phyloP scores from a whole-genome alignment of 2,797 vertebrate genomes.

The Trachurus trachurus region DNA sequence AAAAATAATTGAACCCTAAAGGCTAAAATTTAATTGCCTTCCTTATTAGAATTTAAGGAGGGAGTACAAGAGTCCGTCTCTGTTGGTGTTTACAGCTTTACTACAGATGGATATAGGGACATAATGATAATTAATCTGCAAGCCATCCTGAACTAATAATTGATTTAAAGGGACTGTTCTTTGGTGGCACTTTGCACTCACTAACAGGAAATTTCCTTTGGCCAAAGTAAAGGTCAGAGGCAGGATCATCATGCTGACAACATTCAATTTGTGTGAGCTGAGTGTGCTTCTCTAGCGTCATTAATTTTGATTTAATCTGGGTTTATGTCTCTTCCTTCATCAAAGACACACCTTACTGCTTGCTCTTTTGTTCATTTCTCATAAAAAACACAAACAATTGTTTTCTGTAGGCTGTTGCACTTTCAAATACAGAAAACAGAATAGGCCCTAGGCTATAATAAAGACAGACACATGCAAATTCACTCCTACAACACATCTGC shows the following conservation, averaged over 20 bases:
- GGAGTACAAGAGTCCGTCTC: neutral
- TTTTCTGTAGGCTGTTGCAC: no score
- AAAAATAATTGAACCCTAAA: conserved; percentile 16
- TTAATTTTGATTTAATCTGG: neutral
- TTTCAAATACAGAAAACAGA: no score
- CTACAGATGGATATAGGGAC: neutral
- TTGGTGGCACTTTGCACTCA: neutral
- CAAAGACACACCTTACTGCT: no score
- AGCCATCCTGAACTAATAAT: neutral
- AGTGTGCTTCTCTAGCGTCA: no score
- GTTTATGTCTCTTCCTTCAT: neutral
- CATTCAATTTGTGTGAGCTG: neutral
- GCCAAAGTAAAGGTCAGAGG: neutral
- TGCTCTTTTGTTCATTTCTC: no score
- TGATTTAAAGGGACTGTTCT: neutral
- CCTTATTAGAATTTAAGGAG: neutral
- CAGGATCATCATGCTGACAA: no score
- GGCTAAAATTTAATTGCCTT: conserved; percentile 16
- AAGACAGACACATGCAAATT: no score
- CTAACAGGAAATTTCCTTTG: neutral
- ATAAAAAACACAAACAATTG: no score
- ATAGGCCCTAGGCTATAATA: no score
- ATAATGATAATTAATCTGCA: neutral
- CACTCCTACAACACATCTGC: no score
- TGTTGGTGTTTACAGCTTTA: neutral